Percentiles rank a stretch among this genome's conserved stretches.
Evolutionary conservation across 2,797 vertebrate genomes (phyloP).

Genomic region (Percopsis omiscomaycus): DNA sequence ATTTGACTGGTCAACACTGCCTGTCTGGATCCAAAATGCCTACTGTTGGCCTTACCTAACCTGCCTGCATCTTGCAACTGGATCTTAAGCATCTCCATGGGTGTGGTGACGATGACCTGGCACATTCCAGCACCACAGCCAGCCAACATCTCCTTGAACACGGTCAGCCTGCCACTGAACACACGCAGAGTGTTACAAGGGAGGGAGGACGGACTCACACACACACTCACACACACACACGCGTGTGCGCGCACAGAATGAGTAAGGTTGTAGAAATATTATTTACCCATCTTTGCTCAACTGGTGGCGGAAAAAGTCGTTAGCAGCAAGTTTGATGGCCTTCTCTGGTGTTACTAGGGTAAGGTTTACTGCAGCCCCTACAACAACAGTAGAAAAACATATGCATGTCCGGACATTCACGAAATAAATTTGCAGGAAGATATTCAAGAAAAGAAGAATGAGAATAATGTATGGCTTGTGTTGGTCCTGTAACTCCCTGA

Average conservation of each 20-base stretch:
- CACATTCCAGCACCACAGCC: conserved; percentile 85
- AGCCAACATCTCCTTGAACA: conserved; percentile 84
- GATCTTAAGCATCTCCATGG: conserved; percentile 89
- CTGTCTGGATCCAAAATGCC: neutral
- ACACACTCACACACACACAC: neutral
- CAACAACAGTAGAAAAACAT: conserved; percentile 13
- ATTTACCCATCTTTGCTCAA: conserved; percentile 80
- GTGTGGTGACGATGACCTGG: conserved; percentile 83
- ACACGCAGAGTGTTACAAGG: neutral
- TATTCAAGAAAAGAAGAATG: neutral
- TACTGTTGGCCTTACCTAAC: conserved; percentile 67
- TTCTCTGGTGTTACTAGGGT: conserved; percentile 85
- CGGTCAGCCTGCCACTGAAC: conserved; percentile 70
- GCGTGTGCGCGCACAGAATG: neutral
- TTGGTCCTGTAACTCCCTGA: neutral
- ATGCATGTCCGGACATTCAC: no score
- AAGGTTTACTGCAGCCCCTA: conserved; percentile 83
- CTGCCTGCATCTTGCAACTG: conserved; percentile 86
- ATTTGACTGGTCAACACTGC: neutral
- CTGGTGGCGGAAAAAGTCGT: conserved; percentile 82
- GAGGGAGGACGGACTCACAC: neutral
- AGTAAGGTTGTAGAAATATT: neutral
- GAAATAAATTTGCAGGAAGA: neutral
- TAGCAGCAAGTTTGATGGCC: conserved; percentile 84
- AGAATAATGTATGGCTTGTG: neutral